These are phyloP conservation scores for Notothenia rossii DNA, from an alignment of 2,113 vertebrate genomes.

Conservation along the genomic window DNA sequence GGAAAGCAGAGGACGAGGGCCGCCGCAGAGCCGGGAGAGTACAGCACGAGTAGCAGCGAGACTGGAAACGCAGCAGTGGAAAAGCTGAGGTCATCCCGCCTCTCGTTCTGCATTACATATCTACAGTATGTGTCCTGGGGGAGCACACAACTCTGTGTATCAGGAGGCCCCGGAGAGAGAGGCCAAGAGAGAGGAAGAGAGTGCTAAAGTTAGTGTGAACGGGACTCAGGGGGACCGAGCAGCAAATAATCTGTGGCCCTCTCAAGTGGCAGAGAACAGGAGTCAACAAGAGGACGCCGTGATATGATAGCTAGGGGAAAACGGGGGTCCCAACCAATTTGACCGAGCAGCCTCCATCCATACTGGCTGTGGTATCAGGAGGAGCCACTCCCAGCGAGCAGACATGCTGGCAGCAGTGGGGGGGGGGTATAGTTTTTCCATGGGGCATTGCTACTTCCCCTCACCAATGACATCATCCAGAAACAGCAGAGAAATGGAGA, in stretches of 20 bases:
- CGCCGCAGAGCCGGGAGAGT: slow-evolving; percentile 48
- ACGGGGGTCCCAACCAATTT: slow-evolving; percentile 51
- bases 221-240: slow-evolving; percentile 51
- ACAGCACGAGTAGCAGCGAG: slow-evolving; percentile 40
- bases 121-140: slow-evolving; percentile 66
- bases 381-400: slow-evolving; percentile 69
- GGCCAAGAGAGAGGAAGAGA: slow-evolving; percentile 38
- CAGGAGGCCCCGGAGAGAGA: slow-evolving; percentile 61
- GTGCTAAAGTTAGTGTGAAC: slow-evolving; percentile 51
- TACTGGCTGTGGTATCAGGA: slow-evolving; percentile 61
- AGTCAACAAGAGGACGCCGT: slow-evolving; percentile 79
- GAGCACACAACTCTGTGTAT: slow-evolving; percentile 69
- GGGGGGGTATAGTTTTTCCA: slow-evolving; percentile 65
- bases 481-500: slow-evolving; percentile 26
- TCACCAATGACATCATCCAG: slow-evolving; percentile 64
- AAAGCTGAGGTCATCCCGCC: slow-evolving; percentile 77
- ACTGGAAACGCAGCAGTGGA: slow-evolving; percentile 57
- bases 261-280: slow-evolving; percentile 72
- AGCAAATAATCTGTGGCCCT: slow-evolving; percentile 74
- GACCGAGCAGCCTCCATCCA: slow-evolving; percentile 55
- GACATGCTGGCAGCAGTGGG: slow-evolving; percentile 72
- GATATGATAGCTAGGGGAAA: slow-evolving; percentile 74
- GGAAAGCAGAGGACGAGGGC: slow-evolving; percentile 43
- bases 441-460: slow-evolving; percentile 59
- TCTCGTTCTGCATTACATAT: slow-evolving; percentile 69